Evolutionary conservation across 2,888 invertebrate species (phyloP).

Genomic region (Sussaba pulchella): DNA sequence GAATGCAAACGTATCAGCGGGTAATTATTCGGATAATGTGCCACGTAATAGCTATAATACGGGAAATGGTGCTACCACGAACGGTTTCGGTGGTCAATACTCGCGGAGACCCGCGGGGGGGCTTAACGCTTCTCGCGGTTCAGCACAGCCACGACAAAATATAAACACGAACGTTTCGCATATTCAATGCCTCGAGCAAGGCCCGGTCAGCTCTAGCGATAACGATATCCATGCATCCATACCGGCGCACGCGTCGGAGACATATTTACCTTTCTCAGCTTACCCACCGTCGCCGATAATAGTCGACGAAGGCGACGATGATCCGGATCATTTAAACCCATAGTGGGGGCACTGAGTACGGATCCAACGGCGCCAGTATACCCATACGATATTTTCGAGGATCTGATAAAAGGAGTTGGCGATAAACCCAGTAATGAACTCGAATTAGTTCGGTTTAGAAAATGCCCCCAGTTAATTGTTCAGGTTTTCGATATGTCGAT

Average conservation of each 20-base stretch:
- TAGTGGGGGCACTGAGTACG: not conserved
- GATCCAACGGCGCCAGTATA: not conserved
- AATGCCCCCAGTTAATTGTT: not conserved
- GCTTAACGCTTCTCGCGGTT: too few species aligned
- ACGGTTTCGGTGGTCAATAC: not conserved
- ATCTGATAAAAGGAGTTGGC: not conserved
- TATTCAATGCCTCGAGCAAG: too few species aligned
- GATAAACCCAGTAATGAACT: not conserved
- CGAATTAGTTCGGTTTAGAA: not conserved
- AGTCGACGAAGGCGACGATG: too few species aligned
- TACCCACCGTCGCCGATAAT: too few species aligned
- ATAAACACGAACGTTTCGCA: too few species aligned
- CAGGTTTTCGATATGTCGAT: not conserved
- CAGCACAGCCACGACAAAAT: too few species aligned
- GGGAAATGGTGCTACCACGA: not conserved
- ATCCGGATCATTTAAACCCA: not conserved
- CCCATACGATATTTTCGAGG: constrained; percentile 2
- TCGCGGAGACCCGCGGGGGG: not conserved
- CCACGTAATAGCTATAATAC: not conserved
- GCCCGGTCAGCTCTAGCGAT: too few species aligned
- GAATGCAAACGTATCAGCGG: not conserved
- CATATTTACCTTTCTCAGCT: too few species aligned
- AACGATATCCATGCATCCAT: too few species aligned
- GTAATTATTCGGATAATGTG: too few species aligned
- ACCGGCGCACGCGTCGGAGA: too few species aligned